Percentiles rank a stretch among this genome's conserved stretches.
Evolutionary conservation across 1,140 invertebrate species (phyloP).

Genomic region (Paramacrobiotus metropolitanus): DNA sequence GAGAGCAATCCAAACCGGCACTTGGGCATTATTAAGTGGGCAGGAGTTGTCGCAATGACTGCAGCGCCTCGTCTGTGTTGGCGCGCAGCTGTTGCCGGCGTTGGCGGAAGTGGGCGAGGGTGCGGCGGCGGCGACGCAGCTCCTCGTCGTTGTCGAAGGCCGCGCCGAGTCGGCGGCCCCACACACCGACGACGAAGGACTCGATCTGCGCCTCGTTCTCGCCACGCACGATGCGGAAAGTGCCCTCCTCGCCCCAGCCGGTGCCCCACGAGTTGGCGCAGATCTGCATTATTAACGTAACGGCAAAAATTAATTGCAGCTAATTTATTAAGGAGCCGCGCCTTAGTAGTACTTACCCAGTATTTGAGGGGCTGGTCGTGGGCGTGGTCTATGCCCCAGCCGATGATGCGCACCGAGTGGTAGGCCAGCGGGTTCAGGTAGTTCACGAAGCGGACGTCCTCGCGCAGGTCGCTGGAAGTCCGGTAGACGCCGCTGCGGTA

Average conservation of each 20-base stretch:
- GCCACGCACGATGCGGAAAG: conserved; percentile 52
- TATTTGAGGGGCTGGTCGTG: not conserved
- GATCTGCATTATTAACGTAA: conserved; percentile 35
- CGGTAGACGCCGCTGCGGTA: conserved; percentile 59
- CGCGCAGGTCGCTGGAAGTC: conserved; percentile 30
- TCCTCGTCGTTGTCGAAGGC: no score
- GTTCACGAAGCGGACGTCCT: conserved; percentile 12
- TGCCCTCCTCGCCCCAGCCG: conserved; percentile 64
- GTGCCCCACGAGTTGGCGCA: conserved; percentile 68
- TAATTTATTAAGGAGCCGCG: not conserved
- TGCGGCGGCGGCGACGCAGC: no score
- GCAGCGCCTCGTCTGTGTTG: no score
- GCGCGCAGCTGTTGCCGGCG: no score
- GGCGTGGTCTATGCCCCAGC: conserved; percentile 21
- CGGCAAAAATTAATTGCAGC: conserved; percentile 11
- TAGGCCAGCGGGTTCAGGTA: conserved; percentile 30
- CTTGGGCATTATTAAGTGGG: no score
- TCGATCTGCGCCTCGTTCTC: conserved; percentile 63
- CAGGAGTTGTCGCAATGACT: no score
- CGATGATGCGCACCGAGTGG: conserved; percentile 69
- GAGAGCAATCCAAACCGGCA: no score
- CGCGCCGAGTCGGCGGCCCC: no score
- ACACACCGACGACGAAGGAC: conserved; percentile 47
- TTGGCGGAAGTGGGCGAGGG: no score
- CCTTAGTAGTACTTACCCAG: conserved; percentile 4